Evolutionary conservation across 1,140 invertebrate species (phyloP).

Genomic region (Vanessa tameamea): DNA sequence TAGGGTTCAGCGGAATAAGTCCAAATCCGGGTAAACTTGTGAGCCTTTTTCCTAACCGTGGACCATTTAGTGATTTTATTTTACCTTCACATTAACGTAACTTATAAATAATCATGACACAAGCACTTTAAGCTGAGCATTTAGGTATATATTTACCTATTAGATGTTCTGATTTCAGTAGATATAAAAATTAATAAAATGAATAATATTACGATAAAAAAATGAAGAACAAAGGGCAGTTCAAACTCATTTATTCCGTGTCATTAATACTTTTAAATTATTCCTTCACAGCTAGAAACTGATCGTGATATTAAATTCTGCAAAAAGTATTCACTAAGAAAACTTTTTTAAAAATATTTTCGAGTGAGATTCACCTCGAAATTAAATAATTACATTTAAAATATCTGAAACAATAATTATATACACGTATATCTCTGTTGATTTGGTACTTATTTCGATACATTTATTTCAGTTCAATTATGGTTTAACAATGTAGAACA

Average conservation of each 20-base stretch:
- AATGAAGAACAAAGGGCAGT: slow-evolving; percentile 3
- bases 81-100: too few species aligned
- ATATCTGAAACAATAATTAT: background rate
- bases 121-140: too few species aligned
- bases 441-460: background rate
- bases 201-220: background rate
- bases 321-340: background rate
- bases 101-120: too few species aligned
- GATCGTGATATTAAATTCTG: slow-evolving; percentile 1
- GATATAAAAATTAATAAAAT: too few species aligned
- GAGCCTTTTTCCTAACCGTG: too few species aligned
- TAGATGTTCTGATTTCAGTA: too few species aligned
- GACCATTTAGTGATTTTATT: too few species aligned
- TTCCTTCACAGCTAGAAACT: slow-evolving; percentile 3
- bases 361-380: background rate
- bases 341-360: background rate
- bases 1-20: too few species aligned
- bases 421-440: too few species aligned
- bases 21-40: too few species aligned
- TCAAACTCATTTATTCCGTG: background rate
- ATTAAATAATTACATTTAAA: background rate
- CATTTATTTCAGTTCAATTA: background rate
- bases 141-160: too few species aligned
- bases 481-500: background rate
- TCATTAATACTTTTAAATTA: slow-evolving; percentile 7